These are phyloP conservation scores for Entosphenus tridentatus DNA, from an alignment of 2,113 vertebrate genomes.

Conservation along the genomic window DNA sequence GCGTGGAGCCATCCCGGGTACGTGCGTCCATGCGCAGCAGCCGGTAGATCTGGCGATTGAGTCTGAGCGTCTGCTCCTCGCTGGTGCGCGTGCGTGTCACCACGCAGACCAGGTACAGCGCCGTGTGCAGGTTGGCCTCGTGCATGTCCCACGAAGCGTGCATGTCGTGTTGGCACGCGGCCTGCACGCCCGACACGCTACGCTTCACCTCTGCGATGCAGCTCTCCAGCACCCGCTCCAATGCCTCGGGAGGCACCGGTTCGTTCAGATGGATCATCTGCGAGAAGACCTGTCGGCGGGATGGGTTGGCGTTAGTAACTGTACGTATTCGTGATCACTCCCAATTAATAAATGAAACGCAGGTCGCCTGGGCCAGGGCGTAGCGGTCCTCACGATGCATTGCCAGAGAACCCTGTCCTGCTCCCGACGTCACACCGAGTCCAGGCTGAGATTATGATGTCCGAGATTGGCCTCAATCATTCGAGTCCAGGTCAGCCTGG, in stretches of 20 bases:
- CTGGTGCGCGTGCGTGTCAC: conserved; percentile 63
- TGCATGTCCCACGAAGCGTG: conserved; percentile 53
- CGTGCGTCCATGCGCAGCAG: conserved; percentile 67
- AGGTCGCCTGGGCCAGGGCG: too few relatives aligned
- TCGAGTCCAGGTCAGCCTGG: too few relatives aligned
- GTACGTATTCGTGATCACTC: too few relatives aligned
- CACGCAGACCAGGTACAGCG: conserved; percentile 83
- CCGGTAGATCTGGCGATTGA: conserved; percentile 89
- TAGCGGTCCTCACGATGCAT: too few relatives aligned
- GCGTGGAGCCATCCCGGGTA: conserved; percentile 47
- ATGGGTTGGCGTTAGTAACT: too few relatives aligned
- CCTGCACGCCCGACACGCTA: conserved; percentile 41
- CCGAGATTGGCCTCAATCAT: too few relatives aligned
- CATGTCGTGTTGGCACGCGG: conserved; percentile 31
- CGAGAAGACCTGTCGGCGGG: conserved; percentile 49
- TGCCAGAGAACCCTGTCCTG: too few relatives aligned
- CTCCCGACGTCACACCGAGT: too few relatives aligned
- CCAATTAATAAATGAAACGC: too few relatives aligned
- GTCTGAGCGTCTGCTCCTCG: conserved; percentile 38
- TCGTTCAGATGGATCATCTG: conserved; percentile 97
- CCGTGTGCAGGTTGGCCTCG: conserved; percentile 87
- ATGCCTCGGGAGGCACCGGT: conserved; percentile 36
- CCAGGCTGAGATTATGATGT: too few relatives aligned
- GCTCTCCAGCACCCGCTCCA: conserved; percentile 70
- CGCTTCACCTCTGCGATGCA: conserved; percentile 73